A percentile compares a stretch with the other conserved stretches of the same genome.
These are phyloP conservation scores for Mirza zaza DNA, from an alignment of 2,113 vertebrate species.

Conservation along the genomic window DNA sequence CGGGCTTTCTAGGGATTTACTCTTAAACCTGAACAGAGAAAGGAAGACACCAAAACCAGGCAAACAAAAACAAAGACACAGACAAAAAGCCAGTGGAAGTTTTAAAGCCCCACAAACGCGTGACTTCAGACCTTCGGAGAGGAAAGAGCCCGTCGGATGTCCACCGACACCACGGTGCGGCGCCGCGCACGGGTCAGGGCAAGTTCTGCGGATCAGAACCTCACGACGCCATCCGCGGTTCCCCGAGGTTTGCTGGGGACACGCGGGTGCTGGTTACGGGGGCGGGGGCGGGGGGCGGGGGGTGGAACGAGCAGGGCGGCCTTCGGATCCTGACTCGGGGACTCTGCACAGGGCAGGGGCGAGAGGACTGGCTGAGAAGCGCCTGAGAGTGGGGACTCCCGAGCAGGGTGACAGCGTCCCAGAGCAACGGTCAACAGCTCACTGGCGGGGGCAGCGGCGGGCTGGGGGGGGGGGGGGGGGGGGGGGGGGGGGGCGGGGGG, in stretches of 20 bases:
- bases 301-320: no score
- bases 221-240: rapidly evolving
- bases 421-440: rapidly evolving
- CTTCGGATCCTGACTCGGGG: rapidly evolving
- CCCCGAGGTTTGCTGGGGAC: not conserved
- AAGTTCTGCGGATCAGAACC: not conserved
- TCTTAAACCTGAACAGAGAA: not conserved
- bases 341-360: not conserved
- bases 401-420: not conserved
- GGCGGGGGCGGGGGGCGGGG: no score
- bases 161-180: rapidly evolving
- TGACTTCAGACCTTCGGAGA: not conserved
- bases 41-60: not conserved
- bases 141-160: rapidly evolving
- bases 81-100: not conserved
- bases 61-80: not conserved
- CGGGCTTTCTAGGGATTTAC: not conserved
- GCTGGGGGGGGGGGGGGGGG: no score
- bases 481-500: no score
- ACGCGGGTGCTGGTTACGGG: not conserved
- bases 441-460: no score
- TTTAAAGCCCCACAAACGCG: not conserved
- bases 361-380: not conserved
- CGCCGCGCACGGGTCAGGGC: rapidly evolving
- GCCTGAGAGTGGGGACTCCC: not conserved